Evolutionary conservation across 2,888 invertebrate genomes (phyloP), one percentile per base, ranked within the genome.

Genomic region (Dicycla oo): DNA sequence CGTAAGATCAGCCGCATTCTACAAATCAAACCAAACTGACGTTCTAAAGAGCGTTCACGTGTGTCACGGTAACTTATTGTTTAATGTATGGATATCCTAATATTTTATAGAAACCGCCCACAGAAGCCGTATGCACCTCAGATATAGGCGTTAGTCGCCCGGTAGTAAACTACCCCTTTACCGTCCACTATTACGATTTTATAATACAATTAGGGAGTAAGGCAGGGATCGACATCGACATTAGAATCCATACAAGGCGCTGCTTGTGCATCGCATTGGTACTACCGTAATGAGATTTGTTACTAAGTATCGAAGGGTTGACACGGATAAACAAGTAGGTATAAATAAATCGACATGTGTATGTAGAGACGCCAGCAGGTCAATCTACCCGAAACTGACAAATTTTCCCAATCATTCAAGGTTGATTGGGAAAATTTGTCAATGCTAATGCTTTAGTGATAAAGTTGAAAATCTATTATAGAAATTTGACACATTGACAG

Each of bases 221-320:
- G 80, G 83, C 85, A 85, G 82, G 82, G 81, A 83, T 88, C 87
- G 86, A 56, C 80, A 43, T 63, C 81, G 81, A 85, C 90, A 90
- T 91, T 86, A 87, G 95, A 95, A 95, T 88, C 95, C 95, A 86
- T 94, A 94, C 85, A 94, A 95, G 89, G 78, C 86, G 83, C 91
- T 90, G 91, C 90, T 88, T 88, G 88, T 92, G 91, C 92, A 93
- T 88, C 92, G 91, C 92, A 93, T 88, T 90, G 89, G 87, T 88
- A 89, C 89, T 90, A 88, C 85, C 89, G 78, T 95, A 94, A 95
- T 93, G 88, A 93, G 93, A 94, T 94, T 94, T 93, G 87, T 87
- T 86, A 69, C 68, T 83, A 80, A 78, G 85, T 83, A 78, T 70
- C 64, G 56, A 73, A 80, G 75, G 73, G 77, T 74, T 83, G 81